Conservation (phyloP, 2,888 invertebrate genomes). For the Desoria tigrina region DNA sequence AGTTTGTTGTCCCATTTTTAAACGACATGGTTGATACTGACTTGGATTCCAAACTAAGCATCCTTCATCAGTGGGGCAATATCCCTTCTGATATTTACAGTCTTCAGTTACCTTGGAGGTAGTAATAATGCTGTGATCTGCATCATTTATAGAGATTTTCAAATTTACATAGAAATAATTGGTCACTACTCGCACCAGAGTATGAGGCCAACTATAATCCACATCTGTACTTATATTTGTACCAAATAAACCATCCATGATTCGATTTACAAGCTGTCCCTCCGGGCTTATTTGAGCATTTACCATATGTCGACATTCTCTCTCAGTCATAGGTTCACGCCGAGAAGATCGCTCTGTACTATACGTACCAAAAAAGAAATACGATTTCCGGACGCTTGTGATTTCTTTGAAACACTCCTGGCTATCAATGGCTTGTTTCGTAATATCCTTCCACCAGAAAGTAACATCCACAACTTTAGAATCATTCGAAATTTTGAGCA, state of each 20-base stretch:
- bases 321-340: background rate
- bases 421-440: background rate
- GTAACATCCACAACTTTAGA: constrained; percentile 1
- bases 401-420: constrained; percentile 5
- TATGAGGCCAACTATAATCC: constrained; percentile 6
- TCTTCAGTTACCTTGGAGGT: background rate
- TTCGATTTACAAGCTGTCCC: background rate
- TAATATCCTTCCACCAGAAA: constrained; percentile 8
- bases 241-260: background rate
- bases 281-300: too few species aligned
- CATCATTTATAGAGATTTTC: background rate
- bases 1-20: background rate
- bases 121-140: background rate
- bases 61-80: background rate
- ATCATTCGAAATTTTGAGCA: background rate
- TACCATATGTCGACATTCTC: background rate
- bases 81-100: background rate
- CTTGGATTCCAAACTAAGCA: background rate
- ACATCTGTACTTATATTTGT: background rate
- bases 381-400: background rate
- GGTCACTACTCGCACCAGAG: background rate
- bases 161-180: constrained; percentile 5
- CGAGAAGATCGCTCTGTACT: background rate
- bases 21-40: background rate
- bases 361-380: constrained; percentile 2